Conservation (phyloP, 2,797 vertebrate genomes). For the Acanthopagrus latus region DNA sequence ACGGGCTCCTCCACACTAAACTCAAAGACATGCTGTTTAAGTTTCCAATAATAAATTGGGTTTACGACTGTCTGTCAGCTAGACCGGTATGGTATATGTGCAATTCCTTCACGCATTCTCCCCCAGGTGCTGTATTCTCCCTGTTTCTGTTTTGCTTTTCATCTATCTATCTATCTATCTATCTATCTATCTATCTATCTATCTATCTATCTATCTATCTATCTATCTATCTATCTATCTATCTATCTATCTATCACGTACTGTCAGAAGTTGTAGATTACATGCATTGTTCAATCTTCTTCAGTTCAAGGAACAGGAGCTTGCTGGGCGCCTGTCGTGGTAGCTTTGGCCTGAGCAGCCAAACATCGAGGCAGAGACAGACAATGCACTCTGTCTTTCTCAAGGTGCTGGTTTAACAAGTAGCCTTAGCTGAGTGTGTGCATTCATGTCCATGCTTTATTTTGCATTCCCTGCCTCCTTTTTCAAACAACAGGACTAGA, state of each 20-base stretch:
- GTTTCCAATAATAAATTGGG: slow-evolving; percentile 45
- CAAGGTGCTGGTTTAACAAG: no score
- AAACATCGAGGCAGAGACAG: no score
- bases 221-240: slow-evolving; percentile 8
- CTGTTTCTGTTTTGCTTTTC: slow-evolving; percentile 23
- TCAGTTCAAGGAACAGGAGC: no score
- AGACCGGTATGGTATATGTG: slow-evolving; percentile 13
- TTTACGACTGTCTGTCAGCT: slow-evolving; percentile 49
- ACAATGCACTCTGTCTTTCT: no score
- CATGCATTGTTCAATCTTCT: no score
- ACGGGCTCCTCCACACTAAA: slow-evolving; percentile 27
- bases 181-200: slow-evolving; percentile 4
- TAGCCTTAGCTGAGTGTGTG: no score
- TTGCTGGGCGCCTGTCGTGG: no score
- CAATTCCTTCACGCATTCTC: slow-evolving; percentile 42
- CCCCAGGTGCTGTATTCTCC: slow-evolving; percentile 21
- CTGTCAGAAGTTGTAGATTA: no score
- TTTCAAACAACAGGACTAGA: no score
- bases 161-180: slow-evolving; percentile 10
- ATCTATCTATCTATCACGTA: slow-evolving; percentile 2
- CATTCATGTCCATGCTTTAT: no score
- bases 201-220: slow-evolving; percentile 4
- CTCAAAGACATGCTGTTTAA: slow-evolving; percentile 55
- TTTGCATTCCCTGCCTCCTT: no score
- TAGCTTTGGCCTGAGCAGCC: no score